Evolutionary conservation across 2,888 invertebrate species (phyloP), one percentile per base, ranked within the genome.

Genomic region (Monoplex corrugatus): DNA sequence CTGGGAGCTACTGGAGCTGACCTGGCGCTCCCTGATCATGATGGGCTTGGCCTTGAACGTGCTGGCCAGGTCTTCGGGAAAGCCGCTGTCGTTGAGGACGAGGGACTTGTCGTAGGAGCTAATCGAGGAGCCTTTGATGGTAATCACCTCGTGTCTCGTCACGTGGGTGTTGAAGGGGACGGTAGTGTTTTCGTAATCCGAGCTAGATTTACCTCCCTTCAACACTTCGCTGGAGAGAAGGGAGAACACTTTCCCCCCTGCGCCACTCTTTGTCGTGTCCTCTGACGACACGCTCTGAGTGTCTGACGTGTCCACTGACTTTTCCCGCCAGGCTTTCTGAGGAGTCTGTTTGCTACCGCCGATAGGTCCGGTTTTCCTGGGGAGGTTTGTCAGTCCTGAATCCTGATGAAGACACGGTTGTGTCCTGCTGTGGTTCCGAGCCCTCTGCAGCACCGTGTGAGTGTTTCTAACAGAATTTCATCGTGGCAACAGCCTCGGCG

Each of bases 41-140:
- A 86, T 68, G 1, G 86, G 86, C 32, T 35, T 86, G 68, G 68
- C 68, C 68, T 8, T 86, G 68, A 86, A 43, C 63, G 63, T 86
- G 68, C 38, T 63, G 43, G 40, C 57, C 57, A 68, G 68, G 63
- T 86, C 86, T 23, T 68, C 68, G 10, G 86, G 68, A 19, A 86
- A 38, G 40, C 86, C 86, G 43, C 43, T 44, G 86, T 86, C 86
- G 32, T 72, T 72, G 16, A 86, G 16, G 68, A 86, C n/a, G 68
- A 86, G n/a, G 16, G 86, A 86, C 68, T 35, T 68, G 86, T 86
- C 86, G 35, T 28, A 38, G 2, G 68, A n/a, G 44, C 10, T n/a
- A 13, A 40, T 10, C 8, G 80, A 28, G 16, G 63, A 35, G 1
- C 75, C 75, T 72, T 87, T 80, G 78, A 45, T 80, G 80, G 87